phyloP scores from a whole-genome alignment of 2,888 invertebrate genomes.

The Bhutanitis thaidina region DNA sequence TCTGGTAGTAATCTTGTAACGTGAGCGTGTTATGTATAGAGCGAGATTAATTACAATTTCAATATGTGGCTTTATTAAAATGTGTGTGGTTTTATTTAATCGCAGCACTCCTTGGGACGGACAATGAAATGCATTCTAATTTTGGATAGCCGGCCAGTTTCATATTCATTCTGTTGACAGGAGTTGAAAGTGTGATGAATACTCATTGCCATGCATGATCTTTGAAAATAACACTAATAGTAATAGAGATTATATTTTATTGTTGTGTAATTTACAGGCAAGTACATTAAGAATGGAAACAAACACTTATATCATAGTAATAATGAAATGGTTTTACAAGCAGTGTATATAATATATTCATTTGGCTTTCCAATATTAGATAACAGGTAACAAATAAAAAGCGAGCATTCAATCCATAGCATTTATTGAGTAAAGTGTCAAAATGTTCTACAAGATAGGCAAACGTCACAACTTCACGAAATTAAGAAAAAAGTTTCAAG shows the following conservation, averaged over 20 bases:
- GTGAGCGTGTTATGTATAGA: constrained; percentile 53
- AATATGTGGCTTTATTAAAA: constrained; percentile 69
- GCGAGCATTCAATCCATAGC: constrained; percentile 60
- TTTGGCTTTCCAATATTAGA: constrained; percentile 16
- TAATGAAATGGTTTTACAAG: not conserved
- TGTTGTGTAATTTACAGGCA: constrained; percentile 10
- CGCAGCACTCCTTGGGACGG: constrained; percentile 9
- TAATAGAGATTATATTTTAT: not conserved
- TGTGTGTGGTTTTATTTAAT: constrained; percentile 27
- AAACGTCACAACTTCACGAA: constrained; percentile 77
- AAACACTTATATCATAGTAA: constrained; percentile 1
- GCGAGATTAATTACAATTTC: constrained; percentile 42
- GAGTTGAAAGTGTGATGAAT: not conserved
- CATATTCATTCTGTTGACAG: not conserved
- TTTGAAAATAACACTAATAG: not conserved
- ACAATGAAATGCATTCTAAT: constrained; percentile 11
- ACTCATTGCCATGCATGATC: constrained; percentile 3
- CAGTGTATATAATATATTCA: not conserved
- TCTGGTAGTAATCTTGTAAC: constrained; percentile 52
- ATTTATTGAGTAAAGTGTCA: constrained; percentile 78
- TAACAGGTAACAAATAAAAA: constrained; percentile 41
- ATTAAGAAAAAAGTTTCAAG: constrained; percentile 72
- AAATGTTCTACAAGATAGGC: constrained; percentile 77
- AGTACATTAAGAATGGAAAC: constrained; percentile 13
- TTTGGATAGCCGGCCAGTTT: constrained; percentile 11